Evolutionary conservation across 2,797 vertebrate species (phyloP), one percentile per base, ranked within the genome.

Genomic region (Phalloptychus januarius): DNA sequence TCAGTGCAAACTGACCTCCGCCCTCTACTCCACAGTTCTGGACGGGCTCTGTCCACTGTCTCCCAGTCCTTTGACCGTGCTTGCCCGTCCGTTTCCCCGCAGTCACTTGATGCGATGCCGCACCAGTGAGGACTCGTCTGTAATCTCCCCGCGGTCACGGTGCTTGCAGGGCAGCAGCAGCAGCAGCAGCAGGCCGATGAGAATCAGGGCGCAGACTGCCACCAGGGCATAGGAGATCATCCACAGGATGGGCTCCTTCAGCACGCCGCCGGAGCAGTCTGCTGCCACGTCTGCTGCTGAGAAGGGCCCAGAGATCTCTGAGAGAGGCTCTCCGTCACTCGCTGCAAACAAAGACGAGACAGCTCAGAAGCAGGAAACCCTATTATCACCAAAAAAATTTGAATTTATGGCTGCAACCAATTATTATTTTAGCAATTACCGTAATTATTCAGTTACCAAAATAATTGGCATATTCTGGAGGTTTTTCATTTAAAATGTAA

Each of bases 101-200:
- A 94, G 92, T 98, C 95, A 99, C 79, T 99, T 99, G 97, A 98
- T 98, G 40, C 98, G 96, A 82, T 99, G 96, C 31, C 95, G 97
- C 48, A 99, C 97, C 10, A 99, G 95, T 0, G 98, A 98, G 13
- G 98, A 99, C 89, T 98, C 97, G 0, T 99, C 98, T 0, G 96
- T 99, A 78, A 99, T 96, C 61, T 96, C 95, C 10, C 97, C 96
- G 0, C 91, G 84, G 0, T 87, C 86, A 16, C 83, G 88, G 42
- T 81, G 86, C 25, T 93, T 89, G 50, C 91, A 95, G 0, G 98
- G 97, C 81, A 97, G 82, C 2, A 97, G 88, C 73, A 99, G 95
- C 85, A 98, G 89, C 54, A 97, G 71, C 75, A 98, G 70, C 23
- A 99, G 94, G 3, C 95, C 42, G 3, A 98, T 91, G 38, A 99